Percentiles rank a stretch among this genome's conserved stretches.
Conservation (phyloP, 2,797 vertebrate genomes). For the Sebastes cheni region DNA sequence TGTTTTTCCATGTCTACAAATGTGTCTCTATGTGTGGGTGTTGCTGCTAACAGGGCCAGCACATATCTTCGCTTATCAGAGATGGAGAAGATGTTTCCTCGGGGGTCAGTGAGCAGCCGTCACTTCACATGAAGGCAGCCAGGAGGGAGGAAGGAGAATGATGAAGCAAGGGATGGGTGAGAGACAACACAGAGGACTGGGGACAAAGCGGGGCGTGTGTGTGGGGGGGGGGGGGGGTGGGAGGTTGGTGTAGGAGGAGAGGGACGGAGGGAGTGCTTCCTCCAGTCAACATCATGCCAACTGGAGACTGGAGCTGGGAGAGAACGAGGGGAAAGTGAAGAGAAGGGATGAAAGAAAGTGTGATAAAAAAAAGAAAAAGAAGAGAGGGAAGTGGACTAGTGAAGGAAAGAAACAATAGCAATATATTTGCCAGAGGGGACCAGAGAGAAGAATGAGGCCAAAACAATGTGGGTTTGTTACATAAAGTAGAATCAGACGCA, state of each 20-base stretch:
- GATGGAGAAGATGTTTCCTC: slow-evolving; percentile 63
- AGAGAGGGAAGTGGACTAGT: neutral
- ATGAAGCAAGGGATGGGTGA: slow-evolving; percentile 20
- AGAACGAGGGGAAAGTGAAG: neutral
- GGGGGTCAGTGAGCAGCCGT: slow-evolving; percentile 55
- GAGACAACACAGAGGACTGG: slow-evolving; percentile 20
- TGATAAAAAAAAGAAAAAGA: neutral
- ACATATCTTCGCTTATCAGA: slow-evolving; percentile 51
- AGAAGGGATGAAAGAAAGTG: neutral
- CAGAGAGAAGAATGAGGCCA: slow-evolving; percentile 23
- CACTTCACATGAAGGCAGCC: slow-evolving; percentile 61
- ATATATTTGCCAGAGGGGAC: slow-evolving; percentile 23
- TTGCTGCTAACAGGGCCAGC: slow-evolving; percentile 39
- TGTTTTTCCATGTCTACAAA: neutral
- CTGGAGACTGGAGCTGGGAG: neutral
- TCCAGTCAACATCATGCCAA: neutral
- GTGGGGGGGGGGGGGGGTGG: neutral
- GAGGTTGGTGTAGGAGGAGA: neutral
- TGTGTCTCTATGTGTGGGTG: neutral
- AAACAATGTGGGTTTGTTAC: slow-evolving; percentile 48
- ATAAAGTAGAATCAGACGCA: slow-evolving; percentile 49
- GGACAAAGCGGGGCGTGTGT: neutral
- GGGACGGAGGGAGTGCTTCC: neutral
- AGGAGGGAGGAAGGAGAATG: slow-evolving; percentile 18
- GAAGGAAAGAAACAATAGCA: slow-evolving; percentile 3